These are phyloP conservation scores for Equus quagga DNA, from an alignment of 2,113 vertebrate species.

Conservation along the genomic window DNA sequence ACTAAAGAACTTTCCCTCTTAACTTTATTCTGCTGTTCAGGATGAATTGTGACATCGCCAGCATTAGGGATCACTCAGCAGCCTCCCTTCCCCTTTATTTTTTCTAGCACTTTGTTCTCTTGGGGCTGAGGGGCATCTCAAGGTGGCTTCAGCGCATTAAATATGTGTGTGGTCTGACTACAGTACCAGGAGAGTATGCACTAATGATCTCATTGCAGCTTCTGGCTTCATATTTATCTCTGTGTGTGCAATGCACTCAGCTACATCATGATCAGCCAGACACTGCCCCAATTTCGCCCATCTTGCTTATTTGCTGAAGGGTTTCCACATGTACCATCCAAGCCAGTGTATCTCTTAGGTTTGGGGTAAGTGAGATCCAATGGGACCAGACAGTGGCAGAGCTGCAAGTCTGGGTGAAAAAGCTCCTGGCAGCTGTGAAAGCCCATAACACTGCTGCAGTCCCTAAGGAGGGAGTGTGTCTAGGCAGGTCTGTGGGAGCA, in stretches of 20 bases:
- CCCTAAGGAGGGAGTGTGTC: too few species aligned
- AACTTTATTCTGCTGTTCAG: constrained; percentile 56
- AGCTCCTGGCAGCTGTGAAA: too few species aligned
- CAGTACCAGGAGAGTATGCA: neutral
- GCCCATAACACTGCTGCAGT: too few species aligned
- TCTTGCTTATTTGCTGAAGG: constrained; percentile 19
- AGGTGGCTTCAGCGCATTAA: constrained; percentile 57
- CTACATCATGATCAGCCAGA: neutral
- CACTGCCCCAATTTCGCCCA: neutral
- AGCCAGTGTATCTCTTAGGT: neutral
- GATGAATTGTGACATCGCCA: constrained; percentile 59
- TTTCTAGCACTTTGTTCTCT: constrained; percentile 56
- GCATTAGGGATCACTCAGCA: constrained; percentile 47
- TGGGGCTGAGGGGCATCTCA: constrained; percentile 68
- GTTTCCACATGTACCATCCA: neutral
- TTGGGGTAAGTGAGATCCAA: too few species aligned
- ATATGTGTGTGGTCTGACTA: constrained; percentile 60
- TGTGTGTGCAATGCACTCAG: neutral
- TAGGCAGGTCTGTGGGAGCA: too few species aligned
- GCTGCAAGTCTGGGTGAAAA: too few species aligned
- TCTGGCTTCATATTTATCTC: constrained; percentile 38
- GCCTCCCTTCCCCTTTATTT: constrained; percentile 28
- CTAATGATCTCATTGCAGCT: constrained; percentile 65
- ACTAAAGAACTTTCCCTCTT: constrained; percentile 60
- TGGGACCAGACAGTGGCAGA: too few species aligned